These are phyloP conservation scores for Drosophila rellima DNA, from an alignment of 2,888 invertebrate genomes.

Conservation along the genomic window DNA sequence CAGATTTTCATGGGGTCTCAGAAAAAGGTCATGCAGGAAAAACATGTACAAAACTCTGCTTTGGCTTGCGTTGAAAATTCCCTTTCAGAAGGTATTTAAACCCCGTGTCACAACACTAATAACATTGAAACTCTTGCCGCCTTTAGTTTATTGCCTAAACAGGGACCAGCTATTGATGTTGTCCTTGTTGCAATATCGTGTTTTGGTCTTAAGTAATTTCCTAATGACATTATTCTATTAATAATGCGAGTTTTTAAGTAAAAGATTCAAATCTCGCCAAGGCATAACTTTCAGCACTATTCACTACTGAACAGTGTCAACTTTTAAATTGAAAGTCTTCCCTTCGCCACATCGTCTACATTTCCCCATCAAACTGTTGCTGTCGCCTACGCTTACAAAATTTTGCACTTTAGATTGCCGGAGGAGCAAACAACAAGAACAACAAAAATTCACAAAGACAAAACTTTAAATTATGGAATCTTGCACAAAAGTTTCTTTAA, in stretches of 20 bases:
- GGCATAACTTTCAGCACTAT: conserved; percentile 30
- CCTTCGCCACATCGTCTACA: background rate
- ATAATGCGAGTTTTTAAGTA: conserved; percentile 12
- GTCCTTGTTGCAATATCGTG: background rate
- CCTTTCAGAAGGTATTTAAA: conserved; percentile 12
- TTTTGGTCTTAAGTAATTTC: conserved; percentile 21
- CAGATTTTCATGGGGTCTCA: conserved; percentile 23
- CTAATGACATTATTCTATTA: conserved; percentile 25
- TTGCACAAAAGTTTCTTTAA: conserved; percentile 28
- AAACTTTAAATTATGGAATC: conserved; percentile 33
- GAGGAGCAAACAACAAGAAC: conserved; percentile 20
- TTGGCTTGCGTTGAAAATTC: conserved; percentile 7
- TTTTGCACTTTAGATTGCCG: conserved; percentile 42
- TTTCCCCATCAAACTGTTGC: conserved; percentile 13
- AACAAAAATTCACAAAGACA: conserved; percentile 9
- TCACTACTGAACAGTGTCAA: conserved; percentile 9
- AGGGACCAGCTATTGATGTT: background rate
- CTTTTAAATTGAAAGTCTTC: background rate
- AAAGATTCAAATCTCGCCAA: conserved; percentile 24
- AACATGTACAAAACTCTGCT: background rate
- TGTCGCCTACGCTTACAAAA: conserved; percentile 46
- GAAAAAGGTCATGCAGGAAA: conserved; percentile 35
- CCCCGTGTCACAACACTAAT: background rate
- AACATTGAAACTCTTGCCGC: conserved; percentile 5
- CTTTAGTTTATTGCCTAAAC: background rate